A percentile compares a stretch with the other conserved stretches of the same genome.
Evolutionary conservation across 2,888 invertebrate genomes (phyloP).

Genomic region (Hemithea aestivaria): DNA sequence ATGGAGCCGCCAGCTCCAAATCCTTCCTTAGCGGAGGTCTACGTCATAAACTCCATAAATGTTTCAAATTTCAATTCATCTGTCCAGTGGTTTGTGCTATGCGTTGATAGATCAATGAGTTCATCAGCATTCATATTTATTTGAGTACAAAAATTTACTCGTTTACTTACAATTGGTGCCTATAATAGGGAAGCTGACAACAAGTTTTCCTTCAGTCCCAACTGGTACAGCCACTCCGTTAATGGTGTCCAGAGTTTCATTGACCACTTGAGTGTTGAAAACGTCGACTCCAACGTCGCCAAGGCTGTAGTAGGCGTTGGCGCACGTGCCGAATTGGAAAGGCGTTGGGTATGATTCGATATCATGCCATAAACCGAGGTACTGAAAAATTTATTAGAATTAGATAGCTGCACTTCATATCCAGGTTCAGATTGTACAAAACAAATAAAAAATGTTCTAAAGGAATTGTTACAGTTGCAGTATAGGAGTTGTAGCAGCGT

Average conservation of each 20-base stretch:
- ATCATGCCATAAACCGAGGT: conserved; percentile 54
- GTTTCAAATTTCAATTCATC: no score
- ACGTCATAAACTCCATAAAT: no score
- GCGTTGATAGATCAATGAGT: no score
- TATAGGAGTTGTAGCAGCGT: no score
- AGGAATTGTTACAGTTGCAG: no score
- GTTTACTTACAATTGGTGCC: conserved; percentile 60
- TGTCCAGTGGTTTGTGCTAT: no score
- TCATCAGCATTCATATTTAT: no score
- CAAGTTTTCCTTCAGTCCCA: conserved; percentile 70
- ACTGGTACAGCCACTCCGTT: conserved; percentile 68
- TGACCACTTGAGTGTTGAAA: conserved; percentile 54
- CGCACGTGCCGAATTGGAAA: conserved; percentile 52
- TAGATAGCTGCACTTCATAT: no score
- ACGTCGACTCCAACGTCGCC: conserved; percentile 42
- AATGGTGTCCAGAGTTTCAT: conserved; percentile 69
- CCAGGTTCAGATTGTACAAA: no score
- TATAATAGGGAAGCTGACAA: conserved; percentile 76
- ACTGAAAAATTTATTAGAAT: conserved; percentile 51
- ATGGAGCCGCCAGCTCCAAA: no score
- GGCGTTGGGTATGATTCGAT: conserved; percentile 52
- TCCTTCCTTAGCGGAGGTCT: no score
- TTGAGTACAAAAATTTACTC: not conserved
- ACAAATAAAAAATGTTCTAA: not conserved
- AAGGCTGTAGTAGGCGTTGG: conserved; percentile 48